Percentiles rank a stretch among this genome's conserved stretches.
These are phyloP conservation scores for Peromyscus eremicus DNA, from an alignment of 2,797 vertebrate genomes.

Conservation along the genomic window DNA sequence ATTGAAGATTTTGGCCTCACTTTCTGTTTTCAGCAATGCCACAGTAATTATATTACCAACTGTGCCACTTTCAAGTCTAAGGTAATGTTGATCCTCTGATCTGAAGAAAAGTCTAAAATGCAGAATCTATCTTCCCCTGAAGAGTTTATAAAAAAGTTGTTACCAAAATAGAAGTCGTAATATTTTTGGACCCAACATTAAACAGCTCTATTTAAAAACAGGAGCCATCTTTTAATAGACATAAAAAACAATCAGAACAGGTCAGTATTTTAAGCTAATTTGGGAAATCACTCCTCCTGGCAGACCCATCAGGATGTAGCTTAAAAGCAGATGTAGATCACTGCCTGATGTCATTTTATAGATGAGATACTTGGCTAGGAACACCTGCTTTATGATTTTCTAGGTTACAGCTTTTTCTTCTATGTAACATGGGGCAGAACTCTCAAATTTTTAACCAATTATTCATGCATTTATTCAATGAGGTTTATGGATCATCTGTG, in stretches of 20 bases:
- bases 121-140: background rate
- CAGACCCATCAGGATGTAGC: background rate
- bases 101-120: background rate
- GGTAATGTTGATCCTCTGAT: background rate
- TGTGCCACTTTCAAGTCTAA: conserved; percentile 27
- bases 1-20: background rate
- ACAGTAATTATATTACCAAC: background rate
- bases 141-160: background rate
- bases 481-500: background rate
- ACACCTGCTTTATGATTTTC: conserved; percentile 57
- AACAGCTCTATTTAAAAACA: conserved; percentile 46
- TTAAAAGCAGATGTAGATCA: conserved; percentile 29
- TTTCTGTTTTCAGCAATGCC: conserved; percentile 7
- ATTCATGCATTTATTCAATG: background rate
- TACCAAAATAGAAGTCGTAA: background rate
- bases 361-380: conserved; percentile 19
- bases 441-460: background rate
- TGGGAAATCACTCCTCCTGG: conserved; percentile 49
- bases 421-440: background rate
- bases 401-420: conserved; percentile 22
- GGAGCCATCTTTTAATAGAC: background rate
- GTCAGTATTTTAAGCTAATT: background rate
- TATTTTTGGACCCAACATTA: conserved; percentile 8
- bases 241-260: background rate
- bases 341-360: conserved; percentile 33